These are phyloP conservation scores for Xylota sylvarum DNA, from an alignment of 2,888 invertebrate species.

Conservation along the genomic window DNA sequence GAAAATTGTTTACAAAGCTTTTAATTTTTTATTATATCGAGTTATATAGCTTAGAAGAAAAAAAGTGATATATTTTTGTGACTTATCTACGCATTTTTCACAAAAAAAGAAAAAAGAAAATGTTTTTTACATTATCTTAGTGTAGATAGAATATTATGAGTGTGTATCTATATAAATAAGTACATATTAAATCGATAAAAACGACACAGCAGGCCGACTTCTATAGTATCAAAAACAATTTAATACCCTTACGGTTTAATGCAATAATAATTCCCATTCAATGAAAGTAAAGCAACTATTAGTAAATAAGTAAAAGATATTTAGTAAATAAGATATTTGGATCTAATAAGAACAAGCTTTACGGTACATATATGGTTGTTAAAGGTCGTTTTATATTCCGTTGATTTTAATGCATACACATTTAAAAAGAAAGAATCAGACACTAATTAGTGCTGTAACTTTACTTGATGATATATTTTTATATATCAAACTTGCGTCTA, in stretches of 20 bases:
- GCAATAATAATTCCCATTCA: background rate
- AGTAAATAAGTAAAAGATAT: background rate
- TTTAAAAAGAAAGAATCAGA: no score
- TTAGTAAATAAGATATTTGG: background rate
- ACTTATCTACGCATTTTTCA: slow-evolving; percentile 46
- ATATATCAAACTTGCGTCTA: no score
- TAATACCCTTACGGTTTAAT: background rate
- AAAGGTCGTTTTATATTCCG: no score
- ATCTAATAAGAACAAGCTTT: no score
- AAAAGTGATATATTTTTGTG: slow-evolving; percentile 4
- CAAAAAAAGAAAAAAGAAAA: slow-evolving; percentile 10
- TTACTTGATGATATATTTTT: no score
- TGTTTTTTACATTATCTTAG: slow-evolving; percentile 38
- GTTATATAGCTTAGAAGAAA: background rate
- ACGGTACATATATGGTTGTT: no score
- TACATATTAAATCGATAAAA: slow-evolving; percentile 35
- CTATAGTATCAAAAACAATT: background rate
- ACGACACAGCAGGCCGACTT: background rate
- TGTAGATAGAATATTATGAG: slow-evolving; percentile 13
- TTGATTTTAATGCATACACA: no score
- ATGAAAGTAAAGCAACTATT: background rate
- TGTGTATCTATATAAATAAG: slow-evolving; percentile 4
- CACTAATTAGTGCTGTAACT: no score
- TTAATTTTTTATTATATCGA: slow-evolving; percentile 40
- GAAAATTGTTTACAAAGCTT: slow-evolving; percentile 56